Conservation (phyloP, 2,113 vertebrate genomes). For the Pedetes capensis region DNA sequence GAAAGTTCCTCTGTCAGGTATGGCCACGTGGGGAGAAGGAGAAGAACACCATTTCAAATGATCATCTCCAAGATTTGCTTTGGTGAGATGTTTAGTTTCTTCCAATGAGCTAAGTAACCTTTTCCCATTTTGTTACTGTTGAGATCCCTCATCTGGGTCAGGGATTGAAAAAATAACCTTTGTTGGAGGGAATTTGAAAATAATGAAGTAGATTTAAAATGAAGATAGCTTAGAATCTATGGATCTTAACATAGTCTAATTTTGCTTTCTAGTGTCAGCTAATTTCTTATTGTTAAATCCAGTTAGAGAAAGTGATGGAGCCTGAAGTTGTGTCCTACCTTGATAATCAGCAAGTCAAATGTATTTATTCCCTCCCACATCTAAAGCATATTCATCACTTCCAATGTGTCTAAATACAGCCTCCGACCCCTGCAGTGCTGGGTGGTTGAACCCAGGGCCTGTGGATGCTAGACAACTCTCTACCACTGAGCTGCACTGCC, state of each 20-base stretch:
- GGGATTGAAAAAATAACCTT: neutral
- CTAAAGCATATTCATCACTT: neutral
- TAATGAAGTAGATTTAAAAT: neutral
- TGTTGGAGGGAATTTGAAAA: neutral
- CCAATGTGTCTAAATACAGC: neutral
- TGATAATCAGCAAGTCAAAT: neutral
- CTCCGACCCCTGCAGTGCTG: too few species aligned
- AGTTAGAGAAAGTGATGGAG: neutral
- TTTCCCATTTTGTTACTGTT: neutral
- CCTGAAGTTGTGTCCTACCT: neutral
- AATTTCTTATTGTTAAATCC: neutral
- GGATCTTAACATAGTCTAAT: neutral
- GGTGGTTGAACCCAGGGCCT: too few species aligned
- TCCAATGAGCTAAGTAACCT: neutral
- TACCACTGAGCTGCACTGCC: too few species aligned
- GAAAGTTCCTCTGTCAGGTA: conserved; percentile 91
- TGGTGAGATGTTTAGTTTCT: conserved; percentile 81
- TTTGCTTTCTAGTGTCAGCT: neutral
- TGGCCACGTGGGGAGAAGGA: conserved; percentile 87
- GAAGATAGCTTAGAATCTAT: neutral
- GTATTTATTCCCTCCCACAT: neutral
- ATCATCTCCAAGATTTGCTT: conserved; percentile 88
- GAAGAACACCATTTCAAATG: conserved; percentile 88
- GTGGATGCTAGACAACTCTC: too few species aligned
- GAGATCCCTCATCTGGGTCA: neutral